phyloP scores from a whole-genome alignment of 1,140 invertebrate genomes.

The Tetramorium alpestre region DNA sequence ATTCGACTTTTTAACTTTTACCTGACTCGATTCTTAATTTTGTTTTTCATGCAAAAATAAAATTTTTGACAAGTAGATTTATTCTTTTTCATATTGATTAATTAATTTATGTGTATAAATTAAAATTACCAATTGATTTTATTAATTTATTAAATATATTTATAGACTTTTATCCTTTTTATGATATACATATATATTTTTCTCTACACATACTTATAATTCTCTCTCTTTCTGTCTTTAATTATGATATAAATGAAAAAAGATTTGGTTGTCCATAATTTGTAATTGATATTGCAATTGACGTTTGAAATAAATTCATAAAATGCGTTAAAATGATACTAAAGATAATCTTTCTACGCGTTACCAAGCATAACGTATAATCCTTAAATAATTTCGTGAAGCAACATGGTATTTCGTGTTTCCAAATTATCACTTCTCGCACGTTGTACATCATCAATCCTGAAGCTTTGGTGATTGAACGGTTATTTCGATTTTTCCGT shows the following conservation, averaged over 20 bases:
- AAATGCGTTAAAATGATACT: neutral
- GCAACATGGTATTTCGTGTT: neutral
- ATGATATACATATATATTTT: neutral
- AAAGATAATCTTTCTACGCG: neutral
- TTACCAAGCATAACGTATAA: neutral
- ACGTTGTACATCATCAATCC: neutral
- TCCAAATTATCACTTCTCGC: neutral
- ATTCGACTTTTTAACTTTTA: constrained; percentile 17
- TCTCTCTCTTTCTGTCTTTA: neutral
- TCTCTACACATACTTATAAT: neutral
- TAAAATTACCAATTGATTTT: neutral
- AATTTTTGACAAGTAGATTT: neutral
- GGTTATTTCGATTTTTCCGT: constrained; percentile 54
- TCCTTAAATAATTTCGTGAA: neutral
- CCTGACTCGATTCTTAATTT: neutral
- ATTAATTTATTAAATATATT: neutral
- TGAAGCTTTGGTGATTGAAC: neutral
- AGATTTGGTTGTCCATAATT: neutral
- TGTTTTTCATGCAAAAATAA: neutral
- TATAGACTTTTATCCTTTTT: neutral
- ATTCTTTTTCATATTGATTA: neutral
- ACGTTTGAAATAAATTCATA: neutral
- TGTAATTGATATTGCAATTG: neutral
- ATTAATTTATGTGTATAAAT: neutral
- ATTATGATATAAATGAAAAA: neutral